A percentile compares a stretch with the other conserved stretches of the same genome.
Conservation (phyloP, 1,140 invertebrate species). For the Plodia interpunctella region DNA sequence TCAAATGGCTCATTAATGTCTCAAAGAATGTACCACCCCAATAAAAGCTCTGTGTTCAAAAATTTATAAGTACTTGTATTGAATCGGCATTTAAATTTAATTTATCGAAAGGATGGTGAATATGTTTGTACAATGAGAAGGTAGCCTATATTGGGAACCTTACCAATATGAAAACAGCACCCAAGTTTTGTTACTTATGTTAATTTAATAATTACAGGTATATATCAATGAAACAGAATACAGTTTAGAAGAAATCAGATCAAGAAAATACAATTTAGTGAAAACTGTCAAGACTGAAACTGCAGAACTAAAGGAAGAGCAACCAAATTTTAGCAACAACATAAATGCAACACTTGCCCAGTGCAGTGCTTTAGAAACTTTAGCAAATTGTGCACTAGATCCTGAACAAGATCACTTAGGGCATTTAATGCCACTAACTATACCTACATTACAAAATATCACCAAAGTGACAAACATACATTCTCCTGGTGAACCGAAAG, state of each 20-base stretch:
- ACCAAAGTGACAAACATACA: slow-evolving; percentile 69
- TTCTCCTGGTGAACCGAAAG: slow-evolving; percentile 66
- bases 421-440: slow-evolving; percentile 61
- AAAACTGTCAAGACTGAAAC: slow-evolving; percentile 35
- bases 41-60: too few species aligned
- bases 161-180: too few species aligned
- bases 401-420: slow-evolving; percentile 66
- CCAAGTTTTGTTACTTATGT: too few species aligned
- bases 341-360: slow-evolving; percentile 62
- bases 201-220: slow-evolving; percentile 54
- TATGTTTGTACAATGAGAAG: too few species aligned
- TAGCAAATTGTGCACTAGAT: slow-evolving; percentile 70
- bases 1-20: too few species aligned
- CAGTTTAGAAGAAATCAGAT: slow-evolving; percentile 83
- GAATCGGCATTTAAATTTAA: too few species aligned
- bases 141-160: too few species aligned
- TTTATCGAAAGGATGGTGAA: too few species aligned
- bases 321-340: slow-evolving; percentile 47
- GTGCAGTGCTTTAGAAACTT: slow-evolving; percentile 67
- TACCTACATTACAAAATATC: slow-evolving; percentile 64
- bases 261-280: slow-evolving; percentile 67
- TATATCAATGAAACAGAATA: slow-evolving; percentile 80
- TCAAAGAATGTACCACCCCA: too few species aligned
- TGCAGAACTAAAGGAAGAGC: slow-evolving; percentile 31
- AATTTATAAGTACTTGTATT: too few species aligned